Evolutionary conservation across 2,797 vertebrate species (phyloP).

Genomic region (Cossypha polioptera): DNA sequence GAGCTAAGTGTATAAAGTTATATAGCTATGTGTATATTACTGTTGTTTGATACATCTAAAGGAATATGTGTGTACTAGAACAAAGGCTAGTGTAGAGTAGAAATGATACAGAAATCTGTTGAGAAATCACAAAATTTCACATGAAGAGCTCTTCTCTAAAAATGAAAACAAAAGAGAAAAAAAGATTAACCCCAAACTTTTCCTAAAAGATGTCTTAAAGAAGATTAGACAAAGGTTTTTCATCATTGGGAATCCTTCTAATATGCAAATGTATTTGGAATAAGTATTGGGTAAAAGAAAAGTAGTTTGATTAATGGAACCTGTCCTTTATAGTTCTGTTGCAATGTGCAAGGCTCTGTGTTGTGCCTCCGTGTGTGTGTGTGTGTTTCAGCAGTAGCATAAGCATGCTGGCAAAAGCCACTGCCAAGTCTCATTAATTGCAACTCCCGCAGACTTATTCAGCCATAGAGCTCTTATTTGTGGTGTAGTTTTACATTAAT

Average conservation of each 20-base stretch:
- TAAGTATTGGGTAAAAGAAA: background rate
- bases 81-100: background rate
- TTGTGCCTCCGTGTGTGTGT: background rate
- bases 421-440: constrained; percentile 71
- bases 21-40: background rate
- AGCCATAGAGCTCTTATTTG: constrained; percentile 44
- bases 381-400: constrained; percentile 8
- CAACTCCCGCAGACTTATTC: constrained; percentile 62
- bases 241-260: background rate
- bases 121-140: background rate
- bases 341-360: background rate
- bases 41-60: background rate
- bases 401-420: constrained; percentile 59
- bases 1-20: background rate
- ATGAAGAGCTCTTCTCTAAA: background rate
- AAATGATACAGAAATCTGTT: background rate
- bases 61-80: background rate
- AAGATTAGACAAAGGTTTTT: constrained; percentile 1
- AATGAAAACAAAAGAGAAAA: background rate
- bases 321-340: constrained; percentile 15
- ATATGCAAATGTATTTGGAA: constrained; percentile 24
- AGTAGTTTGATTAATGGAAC: constrained; percentile 39
- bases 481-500: constrained; percentile 59
- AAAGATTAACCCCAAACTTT: background rate
- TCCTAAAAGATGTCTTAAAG: background rate